Base-by-base conservation (phyloP, 2,888 invertebrate species). In the Synergus itoensis region DNA sequence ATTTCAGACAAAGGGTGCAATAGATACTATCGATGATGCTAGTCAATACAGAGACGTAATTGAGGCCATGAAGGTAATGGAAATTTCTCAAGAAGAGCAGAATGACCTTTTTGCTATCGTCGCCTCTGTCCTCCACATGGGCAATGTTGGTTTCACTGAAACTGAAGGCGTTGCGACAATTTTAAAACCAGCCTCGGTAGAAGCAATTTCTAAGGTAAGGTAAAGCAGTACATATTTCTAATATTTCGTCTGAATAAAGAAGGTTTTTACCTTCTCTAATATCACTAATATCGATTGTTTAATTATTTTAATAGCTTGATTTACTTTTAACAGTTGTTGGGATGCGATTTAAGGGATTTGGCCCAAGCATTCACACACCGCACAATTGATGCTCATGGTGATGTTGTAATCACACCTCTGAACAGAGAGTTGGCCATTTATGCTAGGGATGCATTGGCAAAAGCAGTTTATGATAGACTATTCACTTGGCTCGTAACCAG, bases 401-500 rank as follows among this genome's bases (percentile, higher is more conserved):
- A 98, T 91, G 95, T 96, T 9, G 96, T 98, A 69, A 95, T 94
- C 76, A 96, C 96, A 0, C 97, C 98, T 0, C 92, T 98, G 77
- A 96, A 95, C 88, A 93, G 95, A 41, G 98, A 97, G 86, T 95
- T 96, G 89, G 96, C 97, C 0, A 94, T 96, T 80, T 98, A 97
- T 92, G 98, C 98, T 0, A 93, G 98, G 76, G 98, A 98, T 92
- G 98, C 98, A 0, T 93, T 98, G 8, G 96, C 98, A 45, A 98
- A 98, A 91, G 98, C 98, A 14, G 94, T 98, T 21, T 98, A 98
- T 89, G 98, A 98, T 89, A 95, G 98, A 77, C 94, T 98, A 84
- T 98, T 98, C 93, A 96, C 96, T 83, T 98, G 98, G 98, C 94
- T 98, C 36, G 98, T 98, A 14, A 93, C 94, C 57, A 94, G 96